Percentiles rank a stretch among this genome's conserved stretches.
phyloP scores from a whole-genome alignment of 2,797 vertebrate genomes.

The Sebastes itinus region DNA sequence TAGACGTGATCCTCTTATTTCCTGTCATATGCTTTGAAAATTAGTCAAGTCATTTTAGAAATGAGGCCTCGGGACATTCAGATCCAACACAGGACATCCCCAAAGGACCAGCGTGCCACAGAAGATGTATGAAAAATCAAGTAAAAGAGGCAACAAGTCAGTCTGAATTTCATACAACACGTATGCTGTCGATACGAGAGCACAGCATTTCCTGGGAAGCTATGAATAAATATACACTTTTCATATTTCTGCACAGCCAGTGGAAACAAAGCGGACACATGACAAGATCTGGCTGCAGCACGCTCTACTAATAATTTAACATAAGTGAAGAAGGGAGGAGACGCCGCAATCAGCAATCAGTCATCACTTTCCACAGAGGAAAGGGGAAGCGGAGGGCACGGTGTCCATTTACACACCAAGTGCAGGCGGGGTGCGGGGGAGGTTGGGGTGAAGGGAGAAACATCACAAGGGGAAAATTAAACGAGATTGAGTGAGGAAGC shows the following conservation, averaged over 20 bases:
- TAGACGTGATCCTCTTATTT: constrained; percentile 17
- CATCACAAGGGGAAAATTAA: constrained; percentile 18
- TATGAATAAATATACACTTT: constrained; percentile 21
- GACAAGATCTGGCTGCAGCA: background rate
- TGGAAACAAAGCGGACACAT: background rate
- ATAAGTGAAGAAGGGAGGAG: constrained; percentile 37
- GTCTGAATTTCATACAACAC: background rate
- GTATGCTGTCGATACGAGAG: background rate
- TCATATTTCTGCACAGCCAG: background rate
- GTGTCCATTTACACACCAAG: constrained; percentile 54
- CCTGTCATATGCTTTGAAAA: constrained; percentile 26
- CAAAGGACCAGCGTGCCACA: background rate
- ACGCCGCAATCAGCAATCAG: constrained; percentile 49
- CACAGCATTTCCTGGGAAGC: background rate
- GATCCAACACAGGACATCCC: constrained; percentile 28
- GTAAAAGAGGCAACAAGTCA: background rate
- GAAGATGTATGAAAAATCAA: background rate
- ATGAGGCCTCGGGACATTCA: constrained; percentile 30
- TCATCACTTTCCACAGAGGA: constrained; percentile 51
- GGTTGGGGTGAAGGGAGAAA: constrained; percentile 24
- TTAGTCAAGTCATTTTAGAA: constrained; percentile 38
- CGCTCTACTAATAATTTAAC: constrained; percentile 51
- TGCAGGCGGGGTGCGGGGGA: background rate
- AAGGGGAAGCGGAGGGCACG: constrained; percentile 27
- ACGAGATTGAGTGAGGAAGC: constrained; percentile 7